Percentiles rank a stretch among this genome's conserved stretches.
phyloP scores from a whole-genome alignment of 2,888 invertebrate genomes.

The Eumerus sabulonum region DNA sequence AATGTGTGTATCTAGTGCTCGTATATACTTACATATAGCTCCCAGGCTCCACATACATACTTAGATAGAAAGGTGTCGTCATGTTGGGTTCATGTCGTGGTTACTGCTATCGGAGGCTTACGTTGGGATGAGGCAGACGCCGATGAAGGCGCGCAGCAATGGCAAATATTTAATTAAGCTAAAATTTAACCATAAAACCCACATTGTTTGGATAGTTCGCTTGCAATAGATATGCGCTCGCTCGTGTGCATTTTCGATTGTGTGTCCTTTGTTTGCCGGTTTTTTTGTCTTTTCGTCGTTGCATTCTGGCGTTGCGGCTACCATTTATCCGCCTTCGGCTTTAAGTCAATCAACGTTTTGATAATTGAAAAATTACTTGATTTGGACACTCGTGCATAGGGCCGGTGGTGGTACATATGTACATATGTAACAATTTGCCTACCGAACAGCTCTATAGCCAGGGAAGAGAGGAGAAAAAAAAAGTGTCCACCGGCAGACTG shows the following conservation, averaged over 20 bases:
- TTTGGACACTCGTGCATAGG: slow-evolving; percentile 19
- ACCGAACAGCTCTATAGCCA: too few relatives aligned
- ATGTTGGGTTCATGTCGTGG: slow-evolving; percentile 25
- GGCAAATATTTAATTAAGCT: slow-evolving; percentile 66
- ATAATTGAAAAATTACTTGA: slow-evolving; percentile 60
- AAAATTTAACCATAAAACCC: slow-evolving; percentile 61
- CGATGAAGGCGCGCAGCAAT: slow-evolving; percentile 28
- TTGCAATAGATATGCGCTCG: slow-evolving; percentile 59
- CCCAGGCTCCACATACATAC: slow-evolving; percentile 2
- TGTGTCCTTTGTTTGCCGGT: slow-evolving; percentile 7
- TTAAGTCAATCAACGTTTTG: slow-evolving; percentile 26
- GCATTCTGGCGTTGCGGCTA: too few relatives aligned
- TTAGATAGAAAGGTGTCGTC: neutral
- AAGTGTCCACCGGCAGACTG: neutral
- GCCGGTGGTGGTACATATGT: too few relatives aligned
- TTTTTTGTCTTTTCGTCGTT: neutral
- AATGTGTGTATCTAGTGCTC: slow-evolving; percentile 12
- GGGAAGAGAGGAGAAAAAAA: neutral
- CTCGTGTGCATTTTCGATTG: slow-evolving; percentile 54
- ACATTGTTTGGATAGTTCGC: slow-evolving; percentile 55
- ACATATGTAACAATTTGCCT: neutral
- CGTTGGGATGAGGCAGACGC: neutral
- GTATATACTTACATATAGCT: slow-evolving; percentile 25
- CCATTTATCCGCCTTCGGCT: slow-evolving; percentile 15
- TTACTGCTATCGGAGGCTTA: slow-evolving; percentile 27